Conservation (phyloP, 1,140 invertebrate species). For the Lethocerus indicus region DNA sequence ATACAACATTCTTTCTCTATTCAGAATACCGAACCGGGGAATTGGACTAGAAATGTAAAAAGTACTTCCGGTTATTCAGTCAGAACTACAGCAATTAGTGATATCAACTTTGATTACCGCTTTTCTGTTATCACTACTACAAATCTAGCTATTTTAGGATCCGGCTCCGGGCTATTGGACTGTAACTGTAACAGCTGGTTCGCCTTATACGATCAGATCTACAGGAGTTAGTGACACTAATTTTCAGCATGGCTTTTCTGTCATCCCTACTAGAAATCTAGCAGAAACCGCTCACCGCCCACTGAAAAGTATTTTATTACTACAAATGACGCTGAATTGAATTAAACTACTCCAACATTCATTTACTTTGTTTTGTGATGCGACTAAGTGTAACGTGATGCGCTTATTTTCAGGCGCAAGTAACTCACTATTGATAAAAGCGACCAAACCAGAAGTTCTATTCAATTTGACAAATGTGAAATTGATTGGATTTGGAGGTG, state of each 20-base stretch:
- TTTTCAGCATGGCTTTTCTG: slow-evolving; percentile 48
- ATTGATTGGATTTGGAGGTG: slow-evolving; percentile 30
- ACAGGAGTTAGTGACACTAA: slow-evolving; percentile 36
- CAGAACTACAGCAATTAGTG: no score
- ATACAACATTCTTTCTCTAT: no score
- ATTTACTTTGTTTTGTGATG: neutral
- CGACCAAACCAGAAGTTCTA: slow-evolving; percentile 24
- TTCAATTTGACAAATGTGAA: slow-evolving; percentile 24
- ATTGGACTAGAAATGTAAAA: no score
- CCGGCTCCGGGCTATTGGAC: slow-evolving; percentile 43
- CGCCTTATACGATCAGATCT: slow-evolving; percentile 42
- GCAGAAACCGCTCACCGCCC: slow-evolving; percentile 37
- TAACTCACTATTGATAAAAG: slow-evolving; percentile 32
- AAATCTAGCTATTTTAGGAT: slow-evolving; percentile 35
- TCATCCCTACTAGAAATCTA: slow-evolving; percentile 29
- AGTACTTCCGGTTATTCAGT: no score
- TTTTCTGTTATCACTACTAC: no score
- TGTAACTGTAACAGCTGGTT: slow-evolving; percentile 37
- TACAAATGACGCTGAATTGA: neutral
- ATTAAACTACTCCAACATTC: neutral
- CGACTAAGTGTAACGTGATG: neutral
- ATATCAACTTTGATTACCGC: no score
- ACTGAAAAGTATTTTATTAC: slow-evolving; percentile 31
- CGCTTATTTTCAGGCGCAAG: slow-evolving; percentile 22
- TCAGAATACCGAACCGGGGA: no score